These are phyloP conservation scores for Spodoptera littoralis DNA, from an alignment of 2,888 invertebrate genomes.

Conservation along the genomic window DNA sequence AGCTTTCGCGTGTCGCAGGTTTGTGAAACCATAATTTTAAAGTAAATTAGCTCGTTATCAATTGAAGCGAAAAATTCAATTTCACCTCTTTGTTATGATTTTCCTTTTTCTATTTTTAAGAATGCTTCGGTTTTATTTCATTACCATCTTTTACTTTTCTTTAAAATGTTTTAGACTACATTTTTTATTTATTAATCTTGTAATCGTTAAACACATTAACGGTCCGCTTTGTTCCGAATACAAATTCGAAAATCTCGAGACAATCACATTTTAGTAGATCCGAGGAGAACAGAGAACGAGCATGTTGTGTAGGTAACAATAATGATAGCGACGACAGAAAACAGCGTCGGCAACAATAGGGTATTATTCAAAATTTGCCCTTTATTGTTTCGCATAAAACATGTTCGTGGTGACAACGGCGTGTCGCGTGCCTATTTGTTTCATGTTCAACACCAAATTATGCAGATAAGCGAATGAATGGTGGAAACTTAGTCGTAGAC, in stretches of 20 bases:
- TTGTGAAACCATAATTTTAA: conserved; percentile 28
- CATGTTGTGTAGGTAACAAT: conserved; percentile 63
- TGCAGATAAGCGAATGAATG: conserved; percentile 86
- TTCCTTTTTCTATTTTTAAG: conserved; percentile 26
- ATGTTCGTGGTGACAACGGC: conserved; percentile 80
- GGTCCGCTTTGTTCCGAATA: conserved; percentile 47
- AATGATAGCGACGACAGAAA: conserved; percentile 76
- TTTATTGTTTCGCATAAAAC: conserved; percentile 84
- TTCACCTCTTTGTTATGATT: conserved; percentile 6
- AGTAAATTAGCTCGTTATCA: conserved; percentile 30
- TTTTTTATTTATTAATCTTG: conserved; percentile 47
- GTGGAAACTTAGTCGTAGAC: conserved; percentile 82
- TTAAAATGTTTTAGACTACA: conserved; percentile 27
- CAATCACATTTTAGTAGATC: conserved; percentile 48
- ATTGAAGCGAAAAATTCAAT: conserved; percentile 19
- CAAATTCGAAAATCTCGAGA: conserved; percentile 44
- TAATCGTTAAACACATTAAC: conserved; percentile 51
- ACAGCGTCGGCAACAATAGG: conserved; percentile 77
- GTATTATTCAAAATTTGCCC: conserved; percentile 84
- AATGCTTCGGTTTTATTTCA: conserved; percentile 40
- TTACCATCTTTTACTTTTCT: conserved; percentile 34
- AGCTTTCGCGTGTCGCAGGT: conserved; percentile 25
- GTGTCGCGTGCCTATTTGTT: conserved; percentile 82
- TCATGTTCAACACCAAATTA: conserved; percentile 84
- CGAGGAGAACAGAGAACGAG: conserved; percentile 56